Conservation (phyloP, 1,140 invertebrate species). For the Cotesia vestalis region DNA sequence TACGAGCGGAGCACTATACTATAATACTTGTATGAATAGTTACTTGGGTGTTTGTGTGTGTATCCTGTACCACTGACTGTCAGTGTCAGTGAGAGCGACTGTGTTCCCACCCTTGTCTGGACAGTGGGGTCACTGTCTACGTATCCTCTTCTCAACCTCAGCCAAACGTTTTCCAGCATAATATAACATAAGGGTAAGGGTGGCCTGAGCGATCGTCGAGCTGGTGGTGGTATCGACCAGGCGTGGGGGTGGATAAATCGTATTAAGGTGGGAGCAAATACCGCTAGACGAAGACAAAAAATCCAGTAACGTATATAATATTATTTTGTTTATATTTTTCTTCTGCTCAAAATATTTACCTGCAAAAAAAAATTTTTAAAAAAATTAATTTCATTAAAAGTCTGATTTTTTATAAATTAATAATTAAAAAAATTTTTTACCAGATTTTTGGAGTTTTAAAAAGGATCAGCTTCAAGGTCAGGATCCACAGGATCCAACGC, state of each 20-base stretch:
- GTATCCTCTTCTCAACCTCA: constrained; percentile 6
- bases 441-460: no score
- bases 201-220: constrained; percentile 15
- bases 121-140: constrained; percentile 28
- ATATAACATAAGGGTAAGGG: constrained; percentile 34
- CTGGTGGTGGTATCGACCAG: constrained; percentile 16
- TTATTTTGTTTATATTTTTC: no score
- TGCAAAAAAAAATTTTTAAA: no score
- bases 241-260: constrained; percentile 16
- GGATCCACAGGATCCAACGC: background rate
- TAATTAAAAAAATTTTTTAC: no score
- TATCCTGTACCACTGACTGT: background rate
- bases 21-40: background rate
- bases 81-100: background rate
- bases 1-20: no score
- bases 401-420: no score
- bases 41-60: background rate
- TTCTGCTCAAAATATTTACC: no score
- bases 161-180: no score
- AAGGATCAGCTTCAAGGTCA: background rate
- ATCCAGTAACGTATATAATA: background rate
- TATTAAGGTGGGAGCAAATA: background rate
- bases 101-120: constrained; percentile 12
- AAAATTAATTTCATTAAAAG: no score
- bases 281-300: constrained; percentile 1